phyloP scores from a whole-genome alignment of 1,140 invertebrate genomes.

The Kradibia gibbosae region DNA sequence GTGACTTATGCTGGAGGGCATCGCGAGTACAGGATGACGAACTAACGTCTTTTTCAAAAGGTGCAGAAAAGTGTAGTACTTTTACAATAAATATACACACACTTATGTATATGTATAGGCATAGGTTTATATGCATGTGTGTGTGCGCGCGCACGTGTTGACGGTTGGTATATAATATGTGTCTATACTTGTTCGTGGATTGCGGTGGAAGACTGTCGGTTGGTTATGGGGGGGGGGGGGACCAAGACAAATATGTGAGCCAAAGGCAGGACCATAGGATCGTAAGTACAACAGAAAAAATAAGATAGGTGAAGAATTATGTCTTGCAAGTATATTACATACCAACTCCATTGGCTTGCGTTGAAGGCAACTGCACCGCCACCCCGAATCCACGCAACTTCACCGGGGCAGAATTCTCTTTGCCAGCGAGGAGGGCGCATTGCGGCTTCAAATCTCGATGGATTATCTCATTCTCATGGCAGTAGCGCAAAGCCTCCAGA shows the following conservation, averaged over 20 bases:
- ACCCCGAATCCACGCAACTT: slow-evolving; percentile 98
- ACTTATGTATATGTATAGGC: slow-evolving; percentile 38
- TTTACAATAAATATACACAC: background rate
- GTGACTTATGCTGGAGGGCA: slow-evolving; percentile 30
- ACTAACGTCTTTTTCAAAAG: slow-evolving; percentile 59
- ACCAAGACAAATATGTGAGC: slow-evolving; percentile 40
- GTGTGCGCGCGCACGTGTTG: no score
- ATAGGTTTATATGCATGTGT: background rate
- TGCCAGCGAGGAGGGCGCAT: slow-evolving; percentile 92
- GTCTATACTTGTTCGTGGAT: background rate
- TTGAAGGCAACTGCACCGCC: slow-evolving; percentile 90
- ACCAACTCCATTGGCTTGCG: slow-evolving; percentile 84
- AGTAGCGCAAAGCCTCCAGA: slow-evolving; percentile 94
- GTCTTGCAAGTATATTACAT: slow-evolving; percentile 61
- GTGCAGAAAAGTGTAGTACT: slow-evolving; percentile 52
- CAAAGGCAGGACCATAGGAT: background rate
- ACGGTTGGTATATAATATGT: no score
- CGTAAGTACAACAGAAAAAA: slow-evolving; percentile 15
- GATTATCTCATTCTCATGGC: slow-evolving; percentile 97
- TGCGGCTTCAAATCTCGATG: slow-evolving; percentile 97
- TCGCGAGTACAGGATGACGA: slow-evolving; percentile 28
- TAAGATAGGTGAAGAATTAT: no score
- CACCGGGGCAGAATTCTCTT: slow-evolving; percentile 98
- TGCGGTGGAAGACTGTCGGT: background rate
- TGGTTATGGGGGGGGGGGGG: background rate